Evolutionary conservation across 2,113 vertebrate genomes (phyloP).

Genomic region (Brachirus orientalis): DNA sequence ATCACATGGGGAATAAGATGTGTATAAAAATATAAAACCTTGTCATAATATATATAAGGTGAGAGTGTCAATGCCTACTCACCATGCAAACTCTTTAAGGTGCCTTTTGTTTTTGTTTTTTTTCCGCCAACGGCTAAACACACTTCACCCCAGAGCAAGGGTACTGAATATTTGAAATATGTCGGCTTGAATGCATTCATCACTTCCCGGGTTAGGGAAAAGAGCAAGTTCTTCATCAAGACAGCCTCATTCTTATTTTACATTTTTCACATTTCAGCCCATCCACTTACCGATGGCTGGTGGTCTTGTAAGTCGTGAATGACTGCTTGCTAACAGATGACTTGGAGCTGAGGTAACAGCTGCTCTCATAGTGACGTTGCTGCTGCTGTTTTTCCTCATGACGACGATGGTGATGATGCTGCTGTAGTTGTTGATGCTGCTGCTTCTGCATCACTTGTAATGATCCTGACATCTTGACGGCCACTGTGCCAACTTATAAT

Average conservation of each 20-base stretch:
- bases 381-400: constrained; percentile 73
- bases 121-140: background rate
- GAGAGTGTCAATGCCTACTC: background rate
- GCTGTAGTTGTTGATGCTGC: constrained; percentile 82
- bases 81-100: too few species aligned
- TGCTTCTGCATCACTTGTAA: constrained; percentile 87
- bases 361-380: constrained; percentile 87
- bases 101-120: too few species aligned
- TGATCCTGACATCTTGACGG: constrained; percentile 85
- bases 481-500: constrained; percentile 65
- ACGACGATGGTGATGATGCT: constrained; percentile 83
- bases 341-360: constrained; percentile 83
- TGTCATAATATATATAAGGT: too few species aligned
- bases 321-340: constrained; percentile 82
- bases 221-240: constrained; percentile 2
- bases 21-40: too few species aligned
- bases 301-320: constrained; percentile 63
- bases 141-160: constrained; percentile 7
- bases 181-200: constrained; percentile 9
- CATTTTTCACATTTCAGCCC: constrained; percentile 15
- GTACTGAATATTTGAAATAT: constrained; percentile 43
- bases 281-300: constrained; percentile 78
- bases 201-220: background rate
- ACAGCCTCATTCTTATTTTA: background rate
- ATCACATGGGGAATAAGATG: too few species aligned